A percentile compares a stretch with the other conserved stretches of the same genome.
These are phyloP conservation scores for Automeris io DNA, from an alignment of 2,888 invertebrate species.

Conservation along the genomic window DNA sequence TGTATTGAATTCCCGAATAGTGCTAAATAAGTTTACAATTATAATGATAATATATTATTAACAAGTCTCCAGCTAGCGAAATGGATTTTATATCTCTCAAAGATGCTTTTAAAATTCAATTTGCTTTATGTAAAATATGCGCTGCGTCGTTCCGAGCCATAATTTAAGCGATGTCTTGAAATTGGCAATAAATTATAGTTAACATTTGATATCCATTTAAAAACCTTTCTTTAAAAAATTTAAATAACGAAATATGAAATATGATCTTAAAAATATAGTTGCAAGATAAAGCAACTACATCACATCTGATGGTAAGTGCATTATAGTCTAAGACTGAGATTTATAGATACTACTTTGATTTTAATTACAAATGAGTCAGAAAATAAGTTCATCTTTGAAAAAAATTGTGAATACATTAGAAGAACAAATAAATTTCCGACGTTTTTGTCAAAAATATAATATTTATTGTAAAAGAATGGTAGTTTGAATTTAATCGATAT, in stretches of 20 bases:
- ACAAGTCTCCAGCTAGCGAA: background rate
- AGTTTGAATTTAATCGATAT: too few species aligned
- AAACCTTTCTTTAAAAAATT: constrained; percentile 3
- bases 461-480: too few species aligned
- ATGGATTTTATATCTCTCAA: background rate
- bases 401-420: too few species aligned
- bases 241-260: constrained; percentile 6
- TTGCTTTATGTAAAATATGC: constrained; percentile 16
- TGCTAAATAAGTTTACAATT: background rate
- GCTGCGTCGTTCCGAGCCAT: constrained; percentile 15
- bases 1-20: background rate
- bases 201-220: constrained; percentile 11
- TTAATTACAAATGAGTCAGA: too few species aligned
- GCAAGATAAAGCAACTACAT: too few species aligned
- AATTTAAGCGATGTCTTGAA: constrained; percentile 24
- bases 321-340: too few species aligned
- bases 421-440: too few species aligned
- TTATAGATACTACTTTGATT: too few species aligned
- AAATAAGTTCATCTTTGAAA: too few species aligned
- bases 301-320: too few species aligned
- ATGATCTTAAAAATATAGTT: background rate
- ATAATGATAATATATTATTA: background rate
- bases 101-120: constrained; percentile 18
- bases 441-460: too few species aligned
- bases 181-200: constrained; percentile 23